Base-by-base conservation (phyloP, 2,888 invertebrate species). In the Smittia aterrima region DNA sequence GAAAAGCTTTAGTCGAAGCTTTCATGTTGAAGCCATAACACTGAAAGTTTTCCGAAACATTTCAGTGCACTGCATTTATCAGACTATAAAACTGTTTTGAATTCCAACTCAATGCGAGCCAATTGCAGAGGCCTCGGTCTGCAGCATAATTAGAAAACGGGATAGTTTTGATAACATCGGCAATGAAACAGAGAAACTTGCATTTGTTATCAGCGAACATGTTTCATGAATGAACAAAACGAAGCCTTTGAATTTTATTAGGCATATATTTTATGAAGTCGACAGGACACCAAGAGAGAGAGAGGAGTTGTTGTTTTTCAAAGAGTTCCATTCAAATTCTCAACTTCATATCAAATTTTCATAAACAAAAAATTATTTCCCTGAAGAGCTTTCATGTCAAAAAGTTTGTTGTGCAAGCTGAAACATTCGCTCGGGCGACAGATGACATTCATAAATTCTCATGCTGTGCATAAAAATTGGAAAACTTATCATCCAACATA, bases 401-500 rank as follows among this genome's bases (percentile, higher is more conserved):
- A 47, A n/a, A 6, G 16, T 11, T 7, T n/a, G 11, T 47, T 47
- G 47, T 47, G 47, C 16, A 6, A n/a, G 47, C 38, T 47, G 47
- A 16, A 11, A 47, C n/a, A 6, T n/a, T 16, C 11, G 2, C n/a
- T 16, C 16, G 16, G 11, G 47, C 47, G 16, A 16, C 16, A 47
- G 47, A 47, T 47, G 47, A 47, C 16, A n/a, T 16, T n/a, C n/a
- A 47, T 47, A 47, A 47, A 47, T n/a, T 47, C 32, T 47, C 47
- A 47, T 47, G 47, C 16, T 47, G 47, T 47, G 47, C 47, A 47
- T 47, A 16, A 47, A 47, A 47, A n/a, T n/a, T 47, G 16, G 47
- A 47, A 47, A 47, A 47, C n/a, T 47, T 47, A 47, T 47, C 47
- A 47, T 47, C 47, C 47, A n/a, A 47, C 11, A 47, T 47, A 47